Base-by-base conservation (phyloP, 2,113 vertebrate species). In the Rousettus leschenaultii region DNA sequence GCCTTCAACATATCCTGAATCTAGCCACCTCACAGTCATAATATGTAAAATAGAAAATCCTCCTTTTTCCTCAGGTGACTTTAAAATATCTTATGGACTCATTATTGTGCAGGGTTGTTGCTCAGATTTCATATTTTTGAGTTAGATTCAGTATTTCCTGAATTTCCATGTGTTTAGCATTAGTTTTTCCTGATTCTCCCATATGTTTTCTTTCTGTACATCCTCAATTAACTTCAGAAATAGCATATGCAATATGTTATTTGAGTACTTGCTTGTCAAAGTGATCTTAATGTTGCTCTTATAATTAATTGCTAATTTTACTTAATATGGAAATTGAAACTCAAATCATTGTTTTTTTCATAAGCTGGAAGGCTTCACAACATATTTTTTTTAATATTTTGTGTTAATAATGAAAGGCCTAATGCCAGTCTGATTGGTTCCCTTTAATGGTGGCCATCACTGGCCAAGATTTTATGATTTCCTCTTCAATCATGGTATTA, bases 161-260 rank as follows among this genome's bases (percentile, higher is more conserved):
- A 73, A 84, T 83, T 43, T 6, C 2, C 5, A 10, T 51, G 35
- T 22, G 57, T 65, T 83, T 48, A 65, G 30, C 85, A 5, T 73
- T 59, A 63, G 1, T 35, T 86, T n/a, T 61, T 74, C 14, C 33
- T 73, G 11, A 59, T 82, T 28, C 40, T 3, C 12, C 22, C 57
- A n/a, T 77, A 57, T 63, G 26, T 73, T 63, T 87, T 40, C 6
- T 45, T 48, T 38, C 30, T 75, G 0, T 74, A 30, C 21, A 38
- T 57, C 6, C 14, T 78, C 51, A 89, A 89, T 18, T 84, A 84
- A 43, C 28, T 68, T 84, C 51, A 77, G 26, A 77, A 92, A 51
- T 40, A 75, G 12, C n/a, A 71, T 16, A 35, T 61, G 8, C 0
- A 55, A 59, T 53, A 21, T 51, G 24, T 18, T 82, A 83, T 71